Base-by-base conservation (phyloP, 2,888 invertebrate species). In the Mycalesis mineus region DNA sequence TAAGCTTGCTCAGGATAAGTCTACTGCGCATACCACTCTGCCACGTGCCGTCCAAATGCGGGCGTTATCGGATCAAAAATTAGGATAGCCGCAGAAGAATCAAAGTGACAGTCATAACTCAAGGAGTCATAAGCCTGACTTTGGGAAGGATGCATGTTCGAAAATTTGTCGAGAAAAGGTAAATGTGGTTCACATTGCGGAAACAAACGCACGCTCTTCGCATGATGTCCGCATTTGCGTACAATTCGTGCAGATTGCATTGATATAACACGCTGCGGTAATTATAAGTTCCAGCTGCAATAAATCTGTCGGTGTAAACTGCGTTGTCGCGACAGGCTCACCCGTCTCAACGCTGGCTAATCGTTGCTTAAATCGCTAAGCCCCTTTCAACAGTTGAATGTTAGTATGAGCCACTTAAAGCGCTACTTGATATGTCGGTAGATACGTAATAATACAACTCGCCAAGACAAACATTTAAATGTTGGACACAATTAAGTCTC, bases 271-370 rank as follows among this genome's bases (percentile, higher is more conserved):
- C 22, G 5, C 22, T 11, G 11, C 11, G 7, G 39, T 40, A 50
- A 50, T 50, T 50, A 40, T 81, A 78, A 68, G 71, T 77, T 83
- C 83, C 82, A 82, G 81, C 73, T 72, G 78, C 74, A 64, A 84
- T 84, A 83, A 84, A 83, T 84, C 77, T 80, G 72, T 70, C 71
- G 69, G 71, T 67, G 70, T 77, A 77, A 77, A 79, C 72, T 67
- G 70, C 59, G 44, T 40, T 64, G 76, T 74, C 73, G 68, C 67
- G 71, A 65, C 57, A 72, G 70, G 72, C 73, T 72, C 66, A 68
- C 67, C 67, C 67, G 56, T 60, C 64, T 72, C 69, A 71, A 69
- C 65, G 65, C 65, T 66, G 63, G 68, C 71, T 78, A 77, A 78
- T 76, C 71, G 67, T 70, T 64, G 66, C 69, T 72, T 71, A 68